Conservation (phyloP, 2,113 vertebrate genomes). For the Crotalus tigris region DNA sequence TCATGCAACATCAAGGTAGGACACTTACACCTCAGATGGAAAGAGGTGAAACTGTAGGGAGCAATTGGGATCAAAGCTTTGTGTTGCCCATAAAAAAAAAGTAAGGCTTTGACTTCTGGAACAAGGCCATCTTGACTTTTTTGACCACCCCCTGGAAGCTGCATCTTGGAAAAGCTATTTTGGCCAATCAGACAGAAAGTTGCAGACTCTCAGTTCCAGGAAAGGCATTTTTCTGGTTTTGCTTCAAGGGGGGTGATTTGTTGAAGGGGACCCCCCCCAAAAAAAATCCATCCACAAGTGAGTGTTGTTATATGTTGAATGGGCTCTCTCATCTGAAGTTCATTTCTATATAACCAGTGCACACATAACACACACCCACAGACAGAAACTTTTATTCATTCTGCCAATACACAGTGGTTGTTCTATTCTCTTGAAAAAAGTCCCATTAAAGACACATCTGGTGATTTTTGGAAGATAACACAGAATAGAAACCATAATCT, state of each 20-base stretch:
- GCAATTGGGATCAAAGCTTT: neutral
- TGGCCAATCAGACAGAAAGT: too few species aligned
- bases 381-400: neutral
- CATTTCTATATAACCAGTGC: neutral
- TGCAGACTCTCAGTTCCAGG: too few species aligned
- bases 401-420: constrained; percentile 8
- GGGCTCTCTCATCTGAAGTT: neutral
- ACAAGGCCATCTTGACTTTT: neutral
- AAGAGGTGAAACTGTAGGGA: neutral
- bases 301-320: neutral
- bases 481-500: too few species aligned
- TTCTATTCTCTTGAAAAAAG: constrained; percentile 22
- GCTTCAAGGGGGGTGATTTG: too few species aligned
- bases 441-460: neutral
- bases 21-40: neutral
- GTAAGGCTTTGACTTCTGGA: neutral
- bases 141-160: neutral
- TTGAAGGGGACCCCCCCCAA: too few species aligned
- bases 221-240: too few species aligned
- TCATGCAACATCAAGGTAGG: neutral
- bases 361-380: neutral
- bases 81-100: neutral
- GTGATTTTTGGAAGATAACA: too few species aligned
- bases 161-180: too few species aligned
- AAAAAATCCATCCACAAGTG: too few species aligned